Percentiles rank a stretch among this genome's conserved stretches.
Evolutionary conservation across 2,888 invertebrate species (phyloP).

Genomic region (Apocheima hispidaria): DNA sequence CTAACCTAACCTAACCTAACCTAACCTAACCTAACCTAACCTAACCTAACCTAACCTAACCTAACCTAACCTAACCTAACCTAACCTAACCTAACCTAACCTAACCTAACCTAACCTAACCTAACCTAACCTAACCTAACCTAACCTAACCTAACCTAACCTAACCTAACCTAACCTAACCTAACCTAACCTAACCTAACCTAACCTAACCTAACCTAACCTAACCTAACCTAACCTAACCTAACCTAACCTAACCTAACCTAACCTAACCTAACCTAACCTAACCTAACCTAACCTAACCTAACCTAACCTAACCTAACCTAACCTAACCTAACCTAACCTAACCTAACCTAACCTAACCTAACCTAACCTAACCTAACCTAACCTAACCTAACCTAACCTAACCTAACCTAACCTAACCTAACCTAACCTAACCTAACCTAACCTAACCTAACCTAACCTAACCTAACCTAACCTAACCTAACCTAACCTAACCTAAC

Average conservation of each 20-base stretch:
- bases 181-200: slow-evolving; percentile 3
- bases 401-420: slow-evolving; percentile 19
- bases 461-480: slow-evolving; percentile 37
- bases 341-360: slow-evolving; percentile 18
- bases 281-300: slow-evolving; percentile 7
- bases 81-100: slow-evolving; percentile 8
- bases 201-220: slow-evolving; percentile 26
- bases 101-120: slow-evolving; percentile 1
- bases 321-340: slow-evolving; percentile 6
- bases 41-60: slow-evolving; percentile 33
- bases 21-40: slow-evolving; percentile 29
- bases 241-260: slow-evolving; percentile 35
- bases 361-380: not conserved
- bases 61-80: slow-evolving; percentile 32
- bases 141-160: not conserved
- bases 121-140: not conserved
- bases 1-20: not conserved
- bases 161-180: slow-evolving; percentile 4
- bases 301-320: slow-evolving; percentile 14
- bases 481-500: slow-evolving; percentile 33
- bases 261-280: slow-evolving; percentile 33
- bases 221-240: slow-evolving; percentile 33
- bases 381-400: not conserved
- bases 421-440: slow-evolving; percentile 16
- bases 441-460: slow-evolving; percentile 32